Percentiles rank a stretch among this genome's conserved stretches.
phyloP scores from a whole-genome alignment of 2,888 invertebrate genomes.

The Germaria angustata region DNA sequence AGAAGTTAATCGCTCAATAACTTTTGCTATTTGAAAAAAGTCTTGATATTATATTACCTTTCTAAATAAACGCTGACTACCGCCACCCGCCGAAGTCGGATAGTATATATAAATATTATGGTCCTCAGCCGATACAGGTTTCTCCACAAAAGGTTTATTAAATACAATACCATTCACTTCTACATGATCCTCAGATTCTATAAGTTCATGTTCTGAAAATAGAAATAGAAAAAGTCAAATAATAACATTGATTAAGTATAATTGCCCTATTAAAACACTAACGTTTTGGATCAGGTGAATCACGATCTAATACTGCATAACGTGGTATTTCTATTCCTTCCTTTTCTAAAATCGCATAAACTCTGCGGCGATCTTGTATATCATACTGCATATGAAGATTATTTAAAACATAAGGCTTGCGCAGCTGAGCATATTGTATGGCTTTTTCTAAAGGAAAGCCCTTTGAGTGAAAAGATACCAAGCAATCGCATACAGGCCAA shows the following conservation, averaged over 20 bases:
- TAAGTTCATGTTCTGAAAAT: constrained; percentile 89
- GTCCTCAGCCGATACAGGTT: constrained; percentile 99
- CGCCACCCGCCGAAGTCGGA: constrained; percentile 98
- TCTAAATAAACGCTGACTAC: constrained; percentile 97
- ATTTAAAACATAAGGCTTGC: constrained; percentile 98
- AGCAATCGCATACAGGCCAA: constrained; percentile 98
- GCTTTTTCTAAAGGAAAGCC: constrained; percentile 99
- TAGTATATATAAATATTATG: constrained; percentile 99
- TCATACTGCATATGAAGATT: constrained; percentile 99
- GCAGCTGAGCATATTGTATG: constrained; percentile 94
- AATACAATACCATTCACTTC: constrained; percentile 97
- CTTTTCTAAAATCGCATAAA: constrained; percentile 94
- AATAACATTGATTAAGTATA: not conserved
- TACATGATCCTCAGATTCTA: constrained; percentile 98
- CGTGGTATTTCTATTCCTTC: constrained; percentile 98
- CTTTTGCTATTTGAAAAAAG: not conserved
- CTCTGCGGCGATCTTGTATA: constrained; percentile 96
- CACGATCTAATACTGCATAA: constrained; percentile 97
- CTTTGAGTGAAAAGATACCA: constrained; percentile 98
- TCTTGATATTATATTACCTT: constrained; percentile 84
- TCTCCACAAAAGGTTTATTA: constrained; percentile 99
- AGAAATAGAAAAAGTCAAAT: not conserved
- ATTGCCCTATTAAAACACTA: constrained; percentile 78
- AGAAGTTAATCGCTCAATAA: not conserved
- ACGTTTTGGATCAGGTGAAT: constrained; percentile 95